These are phyloP conservation scores for Pheucticus melanocephalus DNA, from an alignment of 2,113 vertebrate species.

Conservation along the genomic window DNA sequence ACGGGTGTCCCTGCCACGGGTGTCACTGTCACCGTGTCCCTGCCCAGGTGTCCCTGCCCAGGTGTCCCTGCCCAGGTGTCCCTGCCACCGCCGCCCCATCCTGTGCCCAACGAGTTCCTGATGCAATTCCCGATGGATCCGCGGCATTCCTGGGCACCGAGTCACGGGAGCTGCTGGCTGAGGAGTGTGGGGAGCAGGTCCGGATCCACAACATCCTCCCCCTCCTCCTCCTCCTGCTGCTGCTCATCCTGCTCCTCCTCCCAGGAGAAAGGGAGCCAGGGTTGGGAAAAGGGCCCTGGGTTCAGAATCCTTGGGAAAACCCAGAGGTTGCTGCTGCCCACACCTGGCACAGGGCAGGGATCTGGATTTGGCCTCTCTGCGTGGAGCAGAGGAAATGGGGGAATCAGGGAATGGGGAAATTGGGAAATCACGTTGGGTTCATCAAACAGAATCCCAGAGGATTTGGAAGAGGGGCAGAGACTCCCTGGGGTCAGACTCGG, in stretches of 20 bases:
- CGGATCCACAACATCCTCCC: background rate
- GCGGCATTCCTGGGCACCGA: slow-evolving; percentile 20
- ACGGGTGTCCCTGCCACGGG: too few relatives aligned
- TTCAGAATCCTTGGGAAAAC: background rate
- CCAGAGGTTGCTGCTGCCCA: rapidly evolving
- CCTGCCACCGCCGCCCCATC: background rate
- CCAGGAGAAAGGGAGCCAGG: rapidly evolving
- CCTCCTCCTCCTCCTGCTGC: background rate
- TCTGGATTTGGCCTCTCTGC: rapidly evolving
- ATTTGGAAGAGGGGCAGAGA: background rate
- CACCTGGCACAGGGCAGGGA: background rate
- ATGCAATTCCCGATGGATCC: slow-evolving; percentile 29
- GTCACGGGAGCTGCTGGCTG: background rate
- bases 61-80: background rate
- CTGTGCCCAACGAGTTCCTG: slow-evolving; percentile 3
- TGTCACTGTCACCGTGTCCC: background rate
- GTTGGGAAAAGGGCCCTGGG: rapidly evolving
- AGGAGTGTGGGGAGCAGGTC: background rate
- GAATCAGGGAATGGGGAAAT: background rate
- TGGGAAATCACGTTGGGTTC: rapidly evolving
- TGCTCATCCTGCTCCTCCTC: background rate
- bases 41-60: background rate
- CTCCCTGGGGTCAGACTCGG: background rate
- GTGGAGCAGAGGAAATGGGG: rapidly evolving
- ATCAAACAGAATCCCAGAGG: background rate